A percentile compares a stretch with the other conserved stretches of the same genome.
These are phyloP conservation scores for Lepidocyrtinus sp. DNA, from an alignment of 2,888 invertebrate genomes.

Conservation along the genomic window DNA sequence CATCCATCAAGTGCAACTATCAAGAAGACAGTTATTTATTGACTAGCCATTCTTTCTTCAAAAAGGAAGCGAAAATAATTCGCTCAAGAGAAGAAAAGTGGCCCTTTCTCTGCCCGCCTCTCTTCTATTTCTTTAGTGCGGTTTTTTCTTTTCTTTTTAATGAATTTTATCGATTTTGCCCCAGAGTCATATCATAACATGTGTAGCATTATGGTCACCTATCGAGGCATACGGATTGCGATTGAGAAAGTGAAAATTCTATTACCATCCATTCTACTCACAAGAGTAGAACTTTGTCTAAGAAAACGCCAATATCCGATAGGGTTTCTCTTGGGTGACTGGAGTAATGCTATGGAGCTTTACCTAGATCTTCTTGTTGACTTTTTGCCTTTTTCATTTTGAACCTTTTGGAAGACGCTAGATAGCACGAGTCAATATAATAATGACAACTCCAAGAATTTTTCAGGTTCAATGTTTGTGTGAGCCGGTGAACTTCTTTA, in stretches of 20 bases:
- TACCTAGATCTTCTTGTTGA: background rate
- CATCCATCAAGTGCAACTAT: constrained; percentile 12
- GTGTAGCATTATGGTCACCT: constrained; percentile 9
- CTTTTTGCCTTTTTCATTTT: constrained; percentile 14
- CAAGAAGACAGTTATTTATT: constrained; percentile 60
- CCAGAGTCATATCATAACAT: constrained; percentile 35
- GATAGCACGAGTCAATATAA: constrained; percentile 14
- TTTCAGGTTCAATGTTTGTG: too few relatives aligned
- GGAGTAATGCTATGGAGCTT: too few relatives aligned
- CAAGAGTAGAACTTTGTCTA: background rate
- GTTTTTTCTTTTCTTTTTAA: constrained; percentile 38
- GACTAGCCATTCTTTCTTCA: constrained; percentile 38
- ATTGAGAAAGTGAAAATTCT: background rate
- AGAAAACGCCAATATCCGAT: background rate
- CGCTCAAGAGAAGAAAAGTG: constrained; percentile 12
- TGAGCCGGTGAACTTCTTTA: too few relatives aligned
- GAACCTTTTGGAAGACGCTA: background rate
- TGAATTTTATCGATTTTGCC: constrained; percentile 60
- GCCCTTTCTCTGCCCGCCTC: constrained; percentile 7
- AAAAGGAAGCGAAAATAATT: constrained; percentile 8
- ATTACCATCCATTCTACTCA: background rate
- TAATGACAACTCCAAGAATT: background rate
- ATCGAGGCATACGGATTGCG: background rate
- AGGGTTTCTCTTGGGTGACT: background rate
- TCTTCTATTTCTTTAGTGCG: constrained; percentile 6